Conservation (phyloP, 2,797 vertebrate species). For the Liasis olivaceus region DNA sequence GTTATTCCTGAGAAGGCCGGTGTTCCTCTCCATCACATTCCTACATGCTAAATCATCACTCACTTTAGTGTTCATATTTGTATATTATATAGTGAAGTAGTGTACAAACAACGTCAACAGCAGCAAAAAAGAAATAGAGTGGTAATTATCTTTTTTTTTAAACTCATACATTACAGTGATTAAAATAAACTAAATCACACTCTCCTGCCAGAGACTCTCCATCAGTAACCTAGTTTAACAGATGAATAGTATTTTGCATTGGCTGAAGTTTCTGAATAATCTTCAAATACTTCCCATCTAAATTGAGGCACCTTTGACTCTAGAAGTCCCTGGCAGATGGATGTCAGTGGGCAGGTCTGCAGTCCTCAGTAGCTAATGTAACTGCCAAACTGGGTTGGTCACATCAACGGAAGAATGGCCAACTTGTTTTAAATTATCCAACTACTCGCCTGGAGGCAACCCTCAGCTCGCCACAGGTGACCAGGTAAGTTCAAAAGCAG, state of each 20-base stretch:
- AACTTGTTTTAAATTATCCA: neutral
- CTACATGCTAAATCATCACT: neutral
- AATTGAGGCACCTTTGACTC: neutral
- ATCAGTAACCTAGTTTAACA: too few relatives aligned
- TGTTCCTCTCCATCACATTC: neutral
- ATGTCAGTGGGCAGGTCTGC: neutral
- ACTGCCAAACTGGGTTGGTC: too few relatives aligned
- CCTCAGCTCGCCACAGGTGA: neutral
- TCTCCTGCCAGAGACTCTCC: neutral
- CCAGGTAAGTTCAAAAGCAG: neutral
- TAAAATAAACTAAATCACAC: neutral
- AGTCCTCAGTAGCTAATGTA: neutral
- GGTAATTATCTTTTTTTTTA: neutral
- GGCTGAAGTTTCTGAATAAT: neutral
- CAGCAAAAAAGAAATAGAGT: neutral
- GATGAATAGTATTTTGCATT: neutral
- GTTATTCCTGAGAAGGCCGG: neutral
- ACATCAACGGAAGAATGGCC: neutral
- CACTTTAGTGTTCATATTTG: neutral
- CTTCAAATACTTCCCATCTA: neutral
- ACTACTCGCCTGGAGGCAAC: neutral
- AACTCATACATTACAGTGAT: neutral
- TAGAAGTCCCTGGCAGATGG: neutral
- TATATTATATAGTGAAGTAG: neutral
- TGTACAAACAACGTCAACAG: neutral